Percentiles rank a stretch among this genome's conserved stretches.
phyloP scores from a whole-genome alignment of 2,113 vertebrate genomes.

The human (Homo sapiens) region DNA sequence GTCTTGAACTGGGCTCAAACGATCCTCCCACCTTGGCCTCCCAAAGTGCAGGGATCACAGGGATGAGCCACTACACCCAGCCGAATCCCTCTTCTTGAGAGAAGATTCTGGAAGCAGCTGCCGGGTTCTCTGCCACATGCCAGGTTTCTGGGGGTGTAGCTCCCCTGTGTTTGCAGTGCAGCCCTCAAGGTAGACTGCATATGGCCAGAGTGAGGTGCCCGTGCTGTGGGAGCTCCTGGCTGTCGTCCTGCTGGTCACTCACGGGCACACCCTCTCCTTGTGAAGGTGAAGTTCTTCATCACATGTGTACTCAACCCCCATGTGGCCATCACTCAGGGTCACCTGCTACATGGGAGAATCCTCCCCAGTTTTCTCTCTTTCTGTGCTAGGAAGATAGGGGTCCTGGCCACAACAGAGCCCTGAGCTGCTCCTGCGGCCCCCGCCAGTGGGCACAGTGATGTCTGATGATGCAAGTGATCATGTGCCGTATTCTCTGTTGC shows the following conservation, averaged over 20 bases:
- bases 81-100: background rate
- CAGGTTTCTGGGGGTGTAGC: background rate
- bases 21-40: too few relatives aligned
- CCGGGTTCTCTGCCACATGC: background rate
- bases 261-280: accelerated
- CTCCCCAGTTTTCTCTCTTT: background rate
- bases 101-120: background rate
- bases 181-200: background rate
- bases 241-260: accelerated
- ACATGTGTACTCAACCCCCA: accelerated
- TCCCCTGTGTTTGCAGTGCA: background rate
- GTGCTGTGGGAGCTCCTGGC: accelerated
- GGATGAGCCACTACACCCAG: too few relatives aligned
- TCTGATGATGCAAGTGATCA: accelerated
- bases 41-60: too few relatives aligned
- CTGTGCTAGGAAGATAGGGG: background rate
- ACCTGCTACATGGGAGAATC: accelerated
- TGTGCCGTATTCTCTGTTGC: too few relatives aligned
- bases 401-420: accelerated
- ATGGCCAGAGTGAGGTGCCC: background rate
- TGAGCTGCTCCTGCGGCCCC: too few relatives aligned
- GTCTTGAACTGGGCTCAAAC: too few relatives aligned
- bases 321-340: accelerated
- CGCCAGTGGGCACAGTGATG: background rate
- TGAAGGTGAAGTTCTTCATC: background rate